phyloP scores from a whole-genome alignment of 1,140 invertebrate genomes.

The Anastrepha obliqua region DNA sequence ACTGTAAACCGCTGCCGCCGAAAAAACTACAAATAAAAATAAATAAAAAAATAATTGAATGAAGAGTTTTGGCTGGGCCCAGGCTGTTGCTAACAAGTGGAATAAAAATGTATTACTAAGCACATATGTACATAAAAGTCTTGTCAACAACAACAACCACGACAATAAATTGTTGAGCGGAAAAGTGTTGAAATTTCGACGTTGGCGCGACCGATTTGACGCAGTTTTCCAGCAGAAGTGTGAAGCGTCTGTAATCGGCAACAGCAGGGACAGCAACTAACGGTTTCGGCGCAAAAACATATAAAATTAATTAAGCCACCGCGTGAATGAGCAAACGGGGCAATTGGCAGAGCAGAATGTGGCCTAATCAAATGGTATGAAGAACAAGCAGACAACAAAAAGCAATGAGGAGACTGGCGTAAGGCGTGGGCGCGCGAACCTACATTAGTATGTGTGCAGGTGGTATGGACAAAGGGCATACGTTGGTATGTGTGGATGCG shows the following conservation, averaged over 20 bases:
- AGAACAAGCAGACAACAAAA: background rate
- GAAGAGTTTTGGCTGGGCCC: background rate
- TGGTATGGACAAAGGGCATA: constrained; percentile 4
- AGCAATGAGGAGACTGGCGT: background rate
- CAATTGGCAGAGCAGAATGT: too few relatives aligned
- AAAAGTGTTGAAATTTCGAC: constrained; percentile 33
- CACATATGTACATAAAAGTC: background rate
- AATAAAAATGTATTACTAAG: background rate
- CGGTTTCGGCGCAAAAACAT: constrained; percentile 18
- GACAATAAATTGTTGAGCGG: background rate
- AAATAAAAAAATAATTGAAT: constrained; percentile 24
- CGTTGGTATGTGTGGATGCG: background rate
- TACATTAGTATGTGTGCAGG: background rate
- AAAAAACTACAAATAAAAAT: background rate
- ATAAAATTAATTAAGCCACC: constrained; percentile 36
- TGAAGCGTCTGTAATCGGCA: too few relatives aligned
- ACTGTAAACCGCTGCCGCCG: background rate
- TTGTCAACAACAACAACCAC: background rate
- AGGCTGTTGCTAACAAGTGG: background rate
- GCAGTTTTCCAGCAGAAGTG: background rate
- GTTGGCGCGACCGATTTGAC: constrained; percentile 28
- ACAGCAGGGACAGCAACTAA: background rate
- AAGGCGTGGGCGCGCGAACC: background rate
- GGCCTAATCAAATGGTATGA: background rate
- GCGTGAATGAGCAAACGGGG: background rate